phyloP scores from a whole-genome alignment of 2,113 vertebrate genomes.

The Hassar affinis region DNA sequence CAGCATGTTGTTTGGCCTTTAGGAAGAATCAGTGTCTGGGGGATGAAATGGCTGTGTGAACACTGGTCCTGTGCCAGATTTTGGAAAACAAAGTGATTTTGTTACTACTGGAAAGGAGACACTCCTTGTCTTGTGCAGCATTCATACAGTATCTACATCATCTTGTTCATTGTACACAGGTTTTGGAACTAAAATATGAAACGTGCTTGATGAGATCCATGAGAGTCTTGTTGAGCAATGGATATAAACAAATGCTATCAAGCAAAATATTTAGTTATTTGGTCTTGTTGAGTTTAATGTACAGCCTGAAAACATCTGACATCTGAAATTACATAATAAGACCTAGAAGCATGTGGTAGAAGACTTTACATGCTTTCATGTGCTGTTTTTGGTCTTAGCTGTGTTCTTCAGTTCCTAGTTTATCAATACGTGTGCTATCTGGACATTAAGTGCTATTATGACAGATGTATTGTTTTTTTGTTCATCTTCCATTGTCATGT shows the following conservation, averaged over 20 bases:
- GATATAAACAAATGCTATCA: background rate
- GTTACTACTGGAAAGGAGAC: background rate
- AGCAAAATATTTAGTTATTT: background rate
- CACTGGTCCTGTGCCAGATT: background rate
- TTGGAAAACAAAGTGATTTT: conserved; percentile 19
- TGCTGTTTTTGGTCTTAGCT: background rate
- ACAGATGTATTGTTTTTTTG: background rate
- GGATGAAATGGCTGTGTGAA: conserved; percentile 32
- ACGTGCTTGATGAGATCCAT: background rate
- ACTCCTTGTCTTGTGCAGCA: background rate
- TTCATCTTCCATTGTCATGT: background rate
- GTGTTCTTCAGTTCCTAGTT: background rate
- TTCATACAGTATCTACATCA: background rate
- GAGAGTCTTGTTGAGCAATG: background rate
- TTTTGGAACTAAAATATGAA: too few species aligned
- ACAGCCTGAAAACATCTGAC: background rate
- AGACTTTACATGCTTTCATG: background rate
- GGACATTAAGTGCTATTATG: background rate
- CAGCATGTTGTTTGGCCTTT: conserved; percentile 35
- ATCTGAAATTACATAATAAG: background rate
- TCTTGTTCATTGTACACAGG: background rate
- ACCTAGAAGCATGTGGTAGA: background rate
- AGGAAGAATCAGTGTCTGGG: conserved; percentile 16
- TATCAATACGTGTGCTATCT: background rate
- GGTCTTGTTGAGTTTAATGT: background rate